These are phyloP conservation scores for Virgularia gustaviana DNA, from an alignment of 92 coral and sea anemone species.

Conservation along the genomic window DNA sequence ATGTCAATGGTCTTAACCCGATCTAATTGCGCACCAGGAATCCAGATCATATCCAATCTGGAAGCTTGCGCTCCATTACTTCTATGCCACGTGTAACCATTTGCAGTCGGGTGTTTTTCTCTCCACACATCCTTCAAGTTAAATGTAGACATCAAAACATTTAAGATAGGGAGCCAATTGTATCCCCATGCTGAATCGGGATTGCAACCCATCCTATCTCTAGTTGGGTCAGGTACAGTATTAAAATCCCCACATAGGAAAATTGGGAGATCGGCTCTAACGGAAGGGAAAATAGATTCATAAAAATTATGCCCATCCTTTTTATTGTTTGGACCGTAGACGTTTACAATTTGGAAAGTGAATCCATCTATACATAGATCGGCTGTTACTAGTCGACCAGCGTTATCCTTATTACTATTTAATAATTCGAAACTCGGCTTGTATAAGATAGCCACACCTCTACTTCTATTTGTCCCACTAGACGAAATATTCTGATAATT, in stretches of 20 bases:
- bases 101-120: background rate
- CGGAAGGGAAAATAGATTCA: too few species aligned
- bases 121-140: background rate
- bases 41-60: conserved; percentile 11
- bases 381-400: conserved; percentile 15
- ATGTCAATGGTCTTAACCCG: background rate
- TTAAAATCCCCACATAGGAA: conserved; percentile 42
- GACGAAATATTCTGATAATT: too few species aligned
- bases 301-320: too few species aligned
- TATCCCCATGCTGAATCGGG: background rate
- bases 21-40: background rate
- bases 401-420: background rate
- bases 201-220: conserved; percentile 42
- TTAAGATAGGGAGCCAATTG: background rate
- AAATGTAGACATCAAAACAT: too few species aligned
- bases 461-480: background rate
- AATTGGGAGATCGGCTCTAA: too few species aligned
- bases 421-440: background rate
- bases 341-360: background rate
- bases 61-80: background rate
- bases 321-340: conserved; percentile 23
- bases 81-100: background rate
- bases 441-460: conserved; percentile 9
- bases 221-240: conserved; percentile 2
- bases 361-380: background rate